Evolutionary conservation across 2,113 vertebrate species (phyloP), one percentile per base, ranked within the genome.

Genomic region (Calypte anna): DNA sequence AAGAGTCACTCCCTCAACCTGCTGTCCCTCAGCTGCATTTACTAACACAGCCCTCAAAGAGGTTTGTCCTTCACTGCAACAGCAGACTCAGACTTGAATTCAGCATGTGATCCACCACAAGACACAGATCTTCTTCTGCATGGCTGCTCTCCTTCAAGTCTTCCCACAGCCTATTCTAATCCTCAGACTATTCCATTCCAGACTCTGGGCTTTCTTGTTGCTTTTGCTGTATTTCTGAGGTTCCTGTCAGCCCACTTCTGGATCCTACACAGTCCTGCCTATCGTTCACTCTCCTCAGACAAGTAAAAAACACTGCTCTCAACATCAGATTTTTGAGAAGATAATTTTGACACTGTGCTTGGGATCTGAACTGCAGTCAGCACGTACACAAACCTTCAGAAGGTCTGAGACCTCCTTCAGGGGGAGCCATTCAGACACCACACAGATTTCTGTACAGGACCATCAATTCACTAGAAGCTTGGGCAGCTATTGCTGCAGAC

Each of bases 41-140:
- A 23, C n/a, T 24, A 54, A 54, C 2, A 33, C 16, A 28, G 44
- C 22, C 64, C 58, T n/a, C 30, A 43, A 15, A 0, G 8, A 0
- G 0, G 20, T 2, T 44, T 50, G 31, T 51, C 54, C 82, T 58
- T 21, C 4, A 0, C 30, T 15, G n/a, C 76, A 66, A 36, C 33
- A 61, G 40, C 14, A 19, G 4, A 1, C 23, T 64, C 9, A 30
- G 54, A 14, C 36, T 33, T 8, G 0, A 10, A 33, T 4, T 74
- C 43, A 66, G 16, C 8, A 4, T 0, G 3, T 8, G 19, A 9
- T 24, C 46, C 30, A n/a, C 12, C 55, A 76, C 22, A 46, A 44
- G 25, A 40, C 17, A 19, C 0, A 0, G n/a, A 30, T 82, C 31
- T 31, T 75, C 25, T 59, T 43, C 72, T 38, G 18, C 68, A 93